Evolutionary conservation across 2,113 vertebrate genomes (phyloP).

Genomic region (Rhipidura dahli): DNA sequence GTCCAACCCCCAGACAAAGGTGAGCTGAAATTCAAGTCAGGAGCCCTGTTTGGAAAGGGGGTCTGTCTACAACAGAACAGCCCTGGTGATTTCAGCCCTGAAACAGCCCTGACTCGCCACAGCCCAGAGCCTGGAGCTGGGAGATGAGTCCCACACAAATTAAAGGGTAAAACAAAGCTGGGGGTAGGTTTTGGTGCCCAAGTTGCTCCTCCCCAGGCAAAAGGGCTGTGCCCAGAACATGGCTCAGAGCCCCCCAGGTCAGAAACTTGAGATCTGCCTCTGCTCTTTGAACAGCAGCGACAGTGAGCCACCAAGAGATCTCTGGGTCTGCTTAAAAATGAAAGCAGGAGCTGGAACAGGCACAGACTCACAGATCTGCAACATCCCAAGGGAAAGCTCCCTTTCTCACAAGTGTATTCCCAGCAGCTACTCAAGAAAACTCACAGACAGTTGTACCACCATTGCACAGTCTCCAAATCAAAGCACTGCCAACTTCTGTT

Average conservation of each 20-base stretch:
- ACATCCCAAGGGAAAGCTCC: neutral
- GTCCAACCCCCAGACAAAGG: neutral
- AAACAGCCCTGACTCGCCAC: neutral
- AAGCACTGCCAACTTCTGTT: neutral
- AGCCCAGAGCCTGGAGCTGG: neutral
- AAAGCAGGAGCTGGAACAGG: neutral
- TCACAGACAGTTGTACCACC: neutral
- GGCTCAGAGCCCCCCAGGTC: neutral
- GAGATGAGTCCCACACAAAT: neutral
- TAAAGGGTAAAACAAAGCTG: neutral
- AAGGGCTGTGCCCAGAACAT: neutral
- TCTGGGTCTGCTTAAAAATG: neutral
- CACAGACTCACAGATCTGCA: neutral
- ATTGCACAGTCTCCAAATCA: neutral
- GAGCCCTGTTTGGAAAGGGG: neutral
- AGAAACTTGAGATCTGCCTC: neutral
- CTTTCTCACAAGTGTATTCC: accelerated
- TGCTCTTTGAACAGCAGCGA: neutral
- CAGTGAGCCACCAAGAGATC: neutral
- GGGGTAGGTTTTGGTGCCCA: neutral
- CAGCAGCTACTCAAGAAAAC: neutral
- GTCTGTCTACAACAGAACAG: neutral
- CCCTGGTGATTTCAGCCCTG: neutral
- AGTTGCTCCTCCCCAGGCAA: neutral
- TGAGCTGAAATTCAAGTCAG: neutral